These are phyloP conservation scores for Acanthoscelides obtectus DNA, from an alignment of 2,888 invertebrate genomes.

Conservation along the genomic window DNA sequence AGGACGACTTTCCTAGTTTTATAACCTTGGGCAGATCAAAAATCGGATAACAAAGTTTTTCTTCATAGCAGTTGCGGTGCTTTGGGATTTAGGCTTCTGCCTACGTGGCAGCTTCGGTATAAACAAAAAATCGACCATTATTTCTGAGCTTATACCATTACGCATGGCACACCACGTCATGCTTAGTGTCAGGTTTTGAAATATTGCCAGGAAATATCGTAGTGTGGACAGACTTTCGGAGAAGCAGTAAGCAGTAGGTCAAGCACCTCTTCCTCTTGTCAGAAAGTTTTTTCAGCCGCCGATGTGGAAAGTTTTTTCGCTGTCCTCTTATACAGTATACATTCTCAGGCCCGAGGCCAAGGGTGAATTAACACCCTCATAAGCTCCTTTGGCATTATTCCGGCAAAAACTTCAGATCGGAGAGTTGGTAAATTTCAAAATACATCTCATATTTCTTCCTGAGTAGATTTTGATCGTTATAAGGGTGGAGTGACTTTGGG, in stretches of 20 bases:
- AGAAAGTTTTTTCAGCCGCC: neutral
- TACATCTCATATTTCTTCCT: neutral
- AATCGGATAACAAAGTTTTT: too few species aligned
- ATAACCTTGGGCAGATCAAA: too few species aligned
- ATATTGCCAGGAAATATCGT: neutral
- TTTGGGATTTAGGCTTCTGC: too few species aligned
- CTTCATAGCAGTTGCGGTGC: too few species aligned
- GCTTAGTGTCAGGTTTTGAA: too few species aligned
- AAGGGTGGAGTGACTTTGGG: neutral
- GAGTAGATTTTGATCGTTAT: neutral
- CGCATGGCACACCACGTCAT: too few species aligned
- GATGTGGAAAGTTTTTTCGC: neutral
- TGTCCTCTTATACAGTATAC: neutral
- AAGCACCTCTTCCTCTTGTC: neutral
- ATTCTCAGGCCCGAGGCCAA: neutral
- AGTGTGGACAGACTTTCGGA: neutral
- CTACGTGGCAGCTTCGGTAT: too few species aligned
- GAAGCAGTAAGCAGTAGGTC: neutral
- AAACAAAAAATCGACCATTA: too few species aligned
- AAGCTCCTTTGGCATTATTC: neutral
- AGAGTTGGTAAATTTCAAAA: neutral
- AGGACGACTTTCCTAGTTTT: too few species aligned
- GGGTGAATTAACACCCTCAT: neutral
- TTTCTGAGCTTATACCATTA: too few species aligned
- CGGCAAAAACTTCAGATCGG: neutral